Conservation (phyloP, 2,888 invertebrate genomes). For the Platycheirus rosarum region DNA sequence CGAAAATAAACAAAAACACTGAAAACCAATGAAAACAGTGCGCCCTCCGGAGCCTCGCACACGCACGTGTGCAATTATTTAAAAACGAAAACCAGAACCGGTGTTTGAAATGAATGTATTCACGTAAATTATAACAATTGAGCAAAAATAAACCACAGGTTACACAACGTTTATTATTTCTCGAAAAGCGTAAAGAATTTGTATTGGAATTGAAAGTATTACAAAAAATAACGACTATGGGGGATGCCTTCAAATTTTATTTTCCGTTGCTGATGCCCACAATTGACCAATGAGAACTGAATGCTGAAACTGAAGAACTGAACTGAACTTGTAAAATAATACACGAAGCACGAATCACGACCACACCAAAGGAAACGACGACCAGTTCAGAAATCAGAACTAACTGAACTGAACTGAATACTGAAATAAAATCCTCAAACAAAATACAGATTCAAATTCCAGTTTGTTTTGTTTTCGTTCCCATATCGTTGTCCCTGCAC, state of each 20-base stretch:
- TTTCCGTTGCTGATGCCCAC: too few species aligned
- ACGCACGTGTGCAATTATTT: constrained; percentile 53
- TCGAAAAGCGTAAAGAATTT: too few species aligned
- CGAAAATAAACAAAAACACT: constrained; percentile 9
- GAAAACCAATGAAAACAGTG: constrained; percentile 26
- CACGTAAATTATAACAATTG: constrained; percentile 3
- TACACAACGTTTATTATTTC: constrained; percentile 20
- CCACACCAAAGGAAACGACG: constrained; percentile 29
- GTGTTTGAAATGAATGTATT: constrained; percentile 26
- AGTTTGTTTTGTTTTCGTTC: not conserved
- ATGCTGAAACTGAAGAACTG: too few species aligned
- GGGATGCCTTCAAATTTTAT: too few species aligned
- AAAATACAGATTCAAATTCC: not conserved
- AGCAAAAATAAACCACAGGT: constrained; percentile 18
- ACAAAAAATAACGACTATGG: too few species aligned
- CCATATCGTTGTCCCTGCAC: not conserved
- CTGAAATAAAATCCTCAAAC: constrained; percentile 1
- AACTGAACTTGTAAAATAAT: constrained; percentile 15
- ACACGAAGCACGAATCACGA: too few species aligned
- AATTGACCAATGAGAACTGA: too few species aligned
- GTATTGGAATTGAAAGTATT: too few species aligned
- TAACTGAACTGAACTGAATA: constrained; percentile 3
- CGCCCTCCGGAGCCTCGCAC: constrained; percentile 33
- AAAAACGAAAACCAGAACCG: constrained; percentile 39
- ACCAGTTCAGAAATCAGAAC: constrained; percentile 15